Percentiles rank a stretch among this genome's conserved stretches.
These are phyloP conservation scores for Vesta saturnalis DNA, from an alignment of 2,888 invertebrate species.

Conservation along the genomic window DNA sequence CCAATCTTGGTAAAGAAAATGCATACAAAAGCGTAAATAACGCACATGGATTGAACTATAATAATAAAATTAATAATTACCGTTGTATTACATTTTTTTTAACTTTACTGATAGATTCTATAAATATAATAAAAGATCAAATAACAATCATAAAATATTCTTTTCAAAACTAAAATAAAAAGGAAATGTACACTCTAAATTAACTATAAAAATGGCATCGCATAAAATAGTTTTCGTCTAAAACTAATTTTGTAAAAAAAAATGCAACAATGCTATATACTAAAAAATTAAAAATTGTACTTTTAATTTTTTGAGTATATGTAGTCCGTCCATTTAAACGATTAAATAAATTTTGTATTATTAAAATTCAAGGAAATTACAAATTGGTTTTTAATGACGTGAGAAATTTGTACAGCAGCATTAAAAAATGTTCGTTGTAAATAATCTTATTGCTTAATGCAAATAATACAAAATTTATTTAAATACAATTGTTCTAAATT, in stretches of 20 bases:
- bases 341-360: constrained; percentile 3
- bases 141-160: constrained; percentile 36
- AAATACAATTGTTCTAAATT: not conserved
- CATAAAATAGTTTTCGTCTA: not conserved
- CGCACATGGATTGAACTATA: constrained; percentile 18
- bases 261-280: not conserved
- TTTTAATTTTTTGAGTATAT: constrained; percentile 11
- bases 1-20: constrained; percentile 41
- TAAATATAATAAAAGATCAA: constrained; percentile 35
- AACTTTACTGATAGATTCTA: constrained; percentile 16
- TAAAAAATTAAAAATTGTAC: constrained; percentile 13
- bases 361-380: not conserved
- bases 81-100: constrained; percentile 17
- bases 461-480: constrained; percentile 2
- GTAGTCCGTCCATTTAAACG: not conserved
- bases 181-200: constrained; percentile 27
- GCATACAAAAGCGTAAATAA: constrained; percentile 34
- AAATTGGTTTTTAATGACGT: not conserved
- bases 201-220: constrained; percentile 36
- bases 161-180: constrained; percentile 28
- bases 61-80: constrained; percentile 3
- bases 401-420: not conserved
- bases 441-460: constrained; percentile 8
- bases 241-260: constrained; percentile 19
- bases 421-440: constrained; percentile 8